These are phyloP conservation scores for Drosophila eohydei DNA, from an alignment of 2,888 invertebrate species.

Conservation along the genomic window DNA sequence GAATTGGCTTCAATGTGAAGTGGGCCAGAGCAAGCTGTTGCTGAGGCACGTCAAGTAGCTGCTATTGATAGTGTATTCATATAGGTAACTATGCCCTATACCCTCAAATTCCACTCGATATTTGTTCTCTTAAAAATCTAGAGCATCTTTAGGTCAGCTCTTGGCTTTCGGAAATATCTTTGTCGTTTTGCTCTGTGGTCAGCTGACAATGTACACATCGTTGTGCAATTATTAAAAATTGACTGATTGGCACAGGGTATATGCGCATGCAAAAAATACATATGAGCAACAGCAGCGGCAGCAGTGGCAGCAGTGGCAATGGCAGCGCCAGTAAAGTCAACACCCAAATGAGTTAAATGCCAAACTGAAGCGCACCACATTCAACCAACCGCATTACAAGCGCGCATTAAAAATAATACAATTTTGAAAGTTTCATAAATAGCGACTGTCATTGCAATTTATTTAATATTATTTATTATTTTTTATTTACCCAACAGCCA, in stretches of 20 bases:
- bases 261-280: conserved; percentile 24
- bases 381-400: conserved; percentile 61
- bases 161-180: not conserved
- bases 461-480: conserved; percentile 22
- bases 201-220: conserved; percentile 58
- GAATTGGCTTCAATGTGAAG: not conserved
- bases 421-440: conserved; percentile 69
- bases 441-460: conserved; percentile 54
- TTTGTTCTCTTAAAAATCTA: not conserved
- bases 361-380: conserved; percentile 52
- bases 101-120: not conserved
- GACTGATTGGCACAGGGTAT: conserved; percentile 56
- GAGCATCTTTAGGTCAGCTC: conserved; percentile 29
- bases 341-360: conserved; percentile 71
- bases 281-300: conserved; percentile 11
- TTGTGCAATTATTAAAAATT: conserved; percentile 68
- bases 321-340: conserved; percentile 24
- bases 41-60: too few species aligned
- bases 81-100: too few species aligned
- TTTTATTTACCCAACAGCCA: conserved; percentile 15
- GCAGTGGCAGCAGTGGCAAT: not conserved
- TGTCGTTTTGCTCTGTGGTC: conserved; percentile 42
- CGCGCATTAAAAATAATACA: conserved; percentile 65
- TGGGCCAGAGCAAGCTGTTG: too few species aligned
- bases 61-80: too few species aligned